A percentile compares a stretch with the other conserved stretches of the same genome.
Conservation (phyloP, 2,888 invertebrate species). For the Cheilosia scutellata region DNA sequence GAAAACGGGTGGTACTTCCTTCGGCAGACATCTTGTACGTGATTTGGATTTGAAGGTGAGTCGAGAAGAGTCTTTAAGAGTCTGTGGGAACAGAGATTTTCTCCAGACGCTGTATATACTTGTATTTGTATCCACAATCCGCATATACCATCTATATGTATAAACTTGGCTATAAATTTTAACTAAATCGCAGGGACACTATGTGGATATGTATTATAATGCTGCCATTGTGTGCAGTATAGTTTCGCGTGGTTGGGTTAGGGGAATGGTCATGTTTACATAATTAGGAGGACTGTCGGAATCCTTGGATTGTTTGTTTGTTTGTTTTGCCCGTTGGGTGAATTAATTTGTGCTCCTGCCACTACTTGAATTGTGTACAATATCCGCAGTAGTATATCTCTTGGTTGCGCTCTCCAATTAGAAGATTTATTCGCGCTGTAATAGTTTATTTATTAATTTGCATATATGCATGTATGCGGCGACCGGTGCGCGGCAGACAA, state of each 20-base stretch:
- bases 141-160: not conserved
- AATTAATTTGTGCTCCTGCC: conserved; percentile 46
- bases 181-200: conserved; percentile 30
- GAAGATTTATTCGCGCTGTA: conserved; percentile 53
- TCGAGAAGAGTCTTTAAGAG: not conserved
- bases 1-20: conserved; percentile 99
- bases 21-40: conserved; percentile 97
- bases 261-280: conserved; percentile 66
- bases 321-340: conserved; percentile 8
- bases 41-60: conserved; percentile 92
- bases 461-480: conserved; percentile 36
- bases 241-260: conserved; percentile 37
- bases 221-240: conserved; percentile 3
- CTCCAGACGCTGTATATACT: not conserved
- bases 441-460: conserved; percentile 59
- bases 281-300: conserved; percentile 59
- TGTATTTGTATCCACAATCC: not conserved
- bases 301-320: conserved; percentile 42
- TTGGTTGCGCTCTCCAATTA: conserved; percentile 30
- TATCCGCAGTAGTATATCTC: conserved; percentile 11
- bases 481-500: conserved; percentile 24
- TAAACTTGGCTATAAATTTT: conserved; percentile 48
- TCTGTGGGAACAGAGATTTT: not conserved
- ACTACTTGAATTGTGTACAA: conserved; percentile 13
- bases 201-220: not conserved